Evolutionary conservation across 2,888 invertebrate genomes (phyloP).

Genomic region (Ypsolopha sequella): DNA sequence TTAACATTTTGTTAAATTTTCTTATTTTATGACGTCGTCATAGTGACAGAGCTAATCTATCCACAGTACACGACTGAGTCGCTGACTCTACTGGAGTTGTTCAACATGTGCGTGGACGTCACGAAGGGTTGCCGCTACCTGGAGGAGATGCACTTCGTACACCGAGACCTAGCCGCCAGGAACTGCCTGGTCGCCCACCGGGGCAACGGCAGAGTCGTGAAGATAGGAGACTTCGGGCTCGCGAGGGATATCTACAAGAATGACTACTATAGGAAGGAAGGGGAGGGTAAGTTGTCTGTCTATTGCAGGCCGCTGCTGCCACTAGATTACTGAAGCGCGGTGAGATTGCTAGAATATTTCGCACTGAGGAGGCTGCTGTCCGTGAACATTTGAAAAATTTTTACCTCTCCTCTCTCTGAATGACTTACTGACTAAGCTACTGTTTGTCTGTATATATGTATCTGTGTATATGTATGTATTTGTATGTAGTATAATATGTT

Average conservation of each 20-base stretch:
- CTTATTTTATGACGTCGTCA: background rate
- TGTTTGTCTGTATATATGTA: no score
- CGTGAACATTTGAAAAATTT: no score
- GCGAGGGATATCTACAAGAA: constrained; percentile 97
- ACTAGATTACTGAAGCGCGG: no score
- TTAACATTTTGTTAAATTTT: no score
- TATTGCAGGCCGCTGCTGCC: constrained; percentile 26
- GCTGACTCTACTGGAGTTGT: constrained; percentile 84
- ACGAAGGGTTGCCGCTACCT: constrained; percentile 95
- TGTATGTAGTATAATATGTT: no score
- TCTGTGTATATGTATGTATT: no score
- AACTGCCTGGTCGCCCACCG: constrained; percentile 93
- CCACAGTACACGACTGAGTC: constrained; percentile 73
- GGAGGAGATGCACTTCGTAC: constrained; percentile 97
- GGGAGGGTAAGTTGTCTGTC: constrained; percentile 67
- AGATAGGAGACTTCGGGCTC: constrained; percentile 97
- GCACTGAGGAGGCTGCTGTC: no score
- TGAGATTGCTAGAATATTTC: no score
- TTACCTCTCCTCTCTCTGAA: no score
- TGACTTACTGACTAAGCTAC: no score
- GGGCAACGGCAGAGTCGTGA: constrained; percentile 82
- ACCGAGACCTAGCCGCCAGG: constrained; percentile 94
- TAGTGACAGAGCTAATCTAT: background rate
- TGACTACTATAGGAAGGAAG: constrained; percentile 97
- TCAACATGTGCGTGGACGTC: constrained; percentile 96